Evolutionary conservation across 2,797 vertebrate genomes (phyloP), one percentile per base, ranked within the genome.

Genomic region (Lagorchestes hirsutus): DNA sequence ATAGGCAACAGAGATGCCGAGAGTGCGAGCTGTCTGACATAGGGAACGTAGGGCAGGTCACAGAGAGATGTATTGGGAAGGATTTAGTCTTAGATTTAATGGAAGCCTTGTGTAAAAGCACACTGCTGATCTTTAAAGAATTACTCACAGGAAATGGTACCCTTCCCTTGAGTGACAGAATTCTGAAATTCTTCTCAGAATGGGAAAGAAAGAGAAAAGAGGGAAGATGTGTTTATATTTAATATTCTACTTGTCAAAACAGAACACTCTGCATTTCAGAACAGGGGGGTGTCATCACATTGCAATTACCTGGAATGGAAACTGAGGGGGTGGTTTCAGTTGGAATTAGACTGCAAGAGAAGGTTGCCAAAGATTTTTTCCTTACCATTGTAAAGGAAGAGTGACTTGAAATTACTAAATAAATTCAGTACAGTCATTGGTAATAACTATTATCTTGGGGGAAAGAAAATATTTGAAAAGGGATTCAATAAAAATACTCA

Each of bases 191-290:
- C 74, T 87, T 87, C 50, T 46, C 74, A 50, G 40, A 87, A 87
- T 50, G 74, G 40, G 74, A 50, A 40, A 87, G 74, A 87, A 46
- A 46, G 24, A 50, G 40, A 87, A 87, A 50, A 46, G 40, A 87
- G 4, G 22, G 9, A 87, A 87, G 74, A 87, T 74, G 34, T n/a
- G 14, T 74, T 74, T 74, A 74, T 87, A 87, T 50, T 87, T 27
- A 87, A 87, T 87, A 87, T 87, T 40, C 74, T 87, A 87, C 74
- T 46, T 87, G 74, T 87, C 74, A 87, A 87, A 87, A 87, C 24
- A 87, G 40, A 87, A 27, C 40, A 87, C 3, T 87, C 74, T 87
- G 22, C 40, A 50, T 87, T 87, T 87, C 74, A 87, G 40, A 87
- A 50, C 74, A 87, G 40, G 74, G 40, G 74, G 74, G 74, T 50